These are phyloP conservation scores for Egretta garzetta DNA, from an alignment of 2,113 vertebrate species.

Conservation along the genomic window DNA sequence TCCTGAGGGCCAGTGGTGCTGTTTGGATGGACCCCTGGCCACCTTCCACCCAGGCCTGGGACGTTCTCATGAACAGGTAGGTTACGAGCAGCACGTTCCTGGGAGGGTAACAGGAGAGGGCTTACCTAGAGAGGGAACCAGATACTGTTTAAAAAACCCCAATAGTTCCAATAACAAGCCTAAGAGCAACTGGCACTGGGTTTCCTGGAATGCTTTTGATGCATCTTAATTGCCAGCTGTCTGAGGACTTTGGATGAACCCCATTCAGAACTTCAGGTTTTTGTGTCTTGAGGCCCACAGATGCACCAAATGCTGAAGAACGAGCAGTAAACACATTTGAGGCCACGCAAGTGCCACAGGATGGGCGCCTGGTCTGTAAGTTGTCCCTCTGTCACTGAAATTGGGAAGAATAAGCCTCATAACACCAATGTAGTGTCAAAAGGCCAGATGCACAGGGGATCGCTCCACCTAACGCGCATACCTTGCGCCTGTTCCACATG, in stretches of 20 bases:
- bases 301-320: background rate
- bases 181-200: background rate
- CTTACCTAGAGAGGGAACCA: background rate
- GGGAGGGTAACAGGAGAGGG: background rate
- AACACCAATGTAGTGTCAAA: too few species aligned
- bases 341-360: background rate
- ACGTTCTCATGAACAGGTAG: background rate
- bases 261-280: background rate
- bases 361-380: background rate
- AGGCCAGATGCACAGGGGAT: too few species aligned
- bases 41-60: background rate
- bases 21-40: background rate
- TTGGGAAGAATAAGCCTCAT: too few species aligned
- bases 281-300: background rate
- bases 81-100: background rate
- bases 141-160: background rate
- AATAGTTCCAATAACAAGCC: background rate
- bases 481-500: too few species aligned
- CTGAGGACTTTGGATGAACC: background rate
- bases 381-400: background rate
- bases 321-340: background rate
- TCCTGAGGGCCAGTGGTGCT: background rate
- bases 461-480: too few species aligned
- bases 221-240: background rate
- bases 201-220: background rate